phyloP scores from a whole-genome alignment of 1,140 invertebrate genomes.

The Branchinecta lindahli region DNA sequence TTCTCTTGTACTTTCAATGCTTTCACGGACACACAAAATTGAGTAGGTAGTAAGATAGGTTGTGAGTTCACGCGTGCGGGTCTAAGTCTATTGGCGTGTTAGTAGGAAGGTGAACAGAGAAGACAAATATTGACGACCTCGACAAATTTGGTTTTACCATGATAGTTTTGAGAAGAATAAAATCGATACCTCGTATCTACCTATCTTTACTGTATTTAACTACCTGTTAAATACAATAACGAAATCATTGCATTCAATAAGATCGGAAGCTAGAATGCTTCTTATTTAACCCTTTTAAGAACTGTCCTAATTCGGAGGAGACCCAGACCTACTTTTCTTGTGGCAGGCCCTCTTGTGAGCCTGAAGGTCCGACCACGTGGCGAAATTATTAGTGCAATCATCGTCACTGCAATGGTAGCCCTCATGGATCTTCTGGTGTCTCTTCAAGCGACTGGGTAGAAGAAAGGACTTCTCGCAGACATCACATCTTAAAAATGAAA shows the following conservation, averaged over 20 bases:
- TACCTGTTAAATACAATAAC: too few species aligned
- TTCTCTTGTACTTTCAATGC: too few species aligned
- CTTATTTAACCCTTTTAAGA: not conserved
- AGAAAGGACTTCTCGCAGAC: slow-evolving; percentile 18
- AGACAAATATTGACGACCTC: too few species aligned
- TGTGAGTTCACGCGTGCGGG: too few species aligned
- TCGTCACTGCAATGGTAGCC: slow-evolving; percentile 14
- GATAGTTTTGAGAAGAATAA: too few species aligned
- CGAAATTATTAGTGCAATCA: slow-evolving; percentile 10
- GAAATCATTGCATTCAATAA: not conserved
- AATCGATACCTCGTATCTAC: too few species aligned
- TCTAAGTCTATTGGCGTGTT: too few species aligned
- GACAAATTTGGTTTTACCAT: too few species aligned
- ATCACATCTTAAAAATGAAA: not conserved
- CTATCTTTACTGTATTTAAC: too few species aligned
- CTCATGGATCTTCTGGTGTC: slow-evolving; percentile 13
- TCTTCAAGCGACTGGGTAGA: slow-evolving; percentile 16
- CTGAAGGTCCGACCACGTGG: slow-evolving; percentile 12
- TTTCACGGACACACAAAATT: too few species aligned
- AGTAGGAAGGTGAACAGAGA: too few species aligned
- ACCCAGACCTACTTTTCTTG: slow-evolving; percentile 5
- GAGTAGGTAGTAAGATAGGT: too few species aligned
- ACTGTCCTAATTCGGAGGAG: not conserved
- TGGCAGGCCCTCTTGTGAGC: slow-evolving; percentile 15
- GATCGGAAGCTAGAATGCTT: not conserved